Percentiles rank a stretch among this genome's conserved stretches.
phyloP scores from a whole-genome alignment of 2,113 vertebrate genomes.

The Cranoglanis bouderius region DNA sequence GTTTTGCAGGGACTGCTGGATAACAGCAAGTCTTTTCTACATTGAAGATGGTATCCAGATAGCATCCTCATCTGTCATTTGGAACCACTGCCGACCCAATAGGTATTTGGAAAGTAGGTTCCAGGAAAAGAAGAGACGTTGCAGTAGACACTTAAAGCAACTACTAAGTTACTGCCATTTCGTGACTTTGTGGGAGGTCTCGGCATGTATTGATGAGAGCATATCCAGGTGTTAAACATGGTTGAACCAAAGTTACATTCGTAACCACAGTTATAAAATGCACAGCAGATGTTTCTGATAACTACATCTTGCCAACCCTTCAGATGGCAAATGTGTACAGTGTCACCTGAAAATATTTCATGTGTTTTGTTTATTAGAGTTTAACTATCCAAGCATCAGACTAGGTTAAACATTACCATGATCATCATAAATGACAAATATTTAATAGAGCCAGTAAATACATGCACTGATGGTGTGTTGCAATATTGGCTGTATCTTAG shows the following conservation, averaged over 20 bases:
- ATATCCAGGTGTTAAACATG: not conserved
- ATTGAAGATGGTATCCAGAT: not conserved
- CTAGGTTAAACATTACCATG: not conserved
- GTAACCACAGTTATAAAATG: not conserved
- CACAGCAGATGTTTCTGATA: not conserved
- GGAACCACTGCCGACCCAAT: not conserved
- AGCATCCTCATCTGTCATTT: not conserved
- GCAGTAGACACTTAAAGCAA: not conserved
- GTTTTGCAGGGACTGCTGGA: not conserved
- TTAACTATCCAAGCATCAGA: not conserved
- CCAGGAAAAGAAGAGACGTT: not conserved
- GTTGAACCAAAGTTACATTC: not conserved
- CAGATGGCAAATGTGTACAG: not conserved
- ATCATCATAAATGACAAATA: not conserved
- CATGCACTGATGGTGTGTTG: not conserved
- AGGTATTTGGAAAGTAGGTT: not conserved
- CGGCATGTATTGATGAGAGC: not conserved
- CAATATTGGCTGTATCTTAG: slow-evolving; percentile 57
- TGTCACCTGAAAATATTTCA: not conserved
- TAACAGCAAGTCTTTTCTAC: not conserved
- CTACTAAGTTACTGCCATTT: not conserved
- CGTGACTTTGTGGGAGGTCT: not conserved
- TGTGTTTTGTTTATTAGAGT: not conserved
- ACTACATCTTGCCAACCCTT: not conserved
- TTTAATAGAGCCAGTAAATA: not conserved